Evolutionary conservation across 2,888 invertebrate genomes (phyloP).

Genomic region (Galeopsomyia nigrocyanea): DNA sequence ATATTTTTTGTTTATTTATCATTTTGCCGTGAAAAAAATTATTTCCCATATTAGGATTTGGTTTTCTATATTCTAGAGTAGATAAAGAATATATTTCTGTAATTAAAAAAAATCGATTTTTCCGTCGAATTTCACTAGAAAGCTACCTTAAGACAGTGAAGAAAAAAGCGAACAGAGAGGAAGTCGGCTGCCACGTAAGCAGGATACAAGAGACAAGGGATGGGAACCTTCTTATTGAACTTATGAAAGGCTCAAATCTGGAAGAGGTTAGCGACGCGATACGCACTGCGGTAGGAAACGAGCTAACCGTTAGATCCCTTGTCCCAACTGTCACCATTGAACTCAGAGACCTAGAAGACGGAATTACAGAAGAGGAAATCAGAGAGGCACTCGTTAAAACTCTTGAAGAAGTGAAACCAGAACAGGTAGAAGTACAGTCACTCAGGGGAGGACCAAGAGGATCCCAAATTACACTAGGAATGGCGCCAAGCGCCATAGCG

Average conservation of each 20-base stretch:
- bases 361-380: not conserved
- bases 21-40: too few relatives aligned
- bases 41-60: too few relatives aligned
- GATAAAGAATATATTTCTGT: too few relatives aligned
- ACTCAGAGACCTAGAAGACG: not conserved
- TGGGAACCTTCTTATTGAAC: not conserved
- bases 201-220: not conserved
- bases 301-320: not conserved
- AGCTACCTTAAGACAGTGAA: too few relatives aligned
- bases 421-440: not conserved
- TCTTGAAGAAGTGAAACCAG: not conserved
- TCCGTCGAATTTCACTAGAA: too few relatives aligned
- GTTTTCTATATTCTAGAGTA: too few relatives aligned
- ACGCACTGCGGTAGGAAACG: not conserved
- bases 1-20: too few relatives aligned
- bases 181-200: slow-evolving; percentile 1
- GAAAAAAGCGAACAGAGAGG: too few relatives aligned
- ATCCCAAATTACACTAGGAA: not conserved
- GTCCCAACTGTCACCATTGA: not conserved
- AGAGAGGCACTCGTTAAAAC: not conserved
- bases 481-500: not conserved
- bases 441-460: slow-evolving; percentile 2
- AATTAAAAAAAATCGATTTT: too few relatives aligned
- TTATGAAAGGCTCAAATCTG: too few relatives aligned
- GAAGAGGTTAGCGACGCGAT: not conserved